Base-by-base conservation (phyloP, 2,113 vertebrate genomes). In the Scytalopus superciliaris region DNA sequence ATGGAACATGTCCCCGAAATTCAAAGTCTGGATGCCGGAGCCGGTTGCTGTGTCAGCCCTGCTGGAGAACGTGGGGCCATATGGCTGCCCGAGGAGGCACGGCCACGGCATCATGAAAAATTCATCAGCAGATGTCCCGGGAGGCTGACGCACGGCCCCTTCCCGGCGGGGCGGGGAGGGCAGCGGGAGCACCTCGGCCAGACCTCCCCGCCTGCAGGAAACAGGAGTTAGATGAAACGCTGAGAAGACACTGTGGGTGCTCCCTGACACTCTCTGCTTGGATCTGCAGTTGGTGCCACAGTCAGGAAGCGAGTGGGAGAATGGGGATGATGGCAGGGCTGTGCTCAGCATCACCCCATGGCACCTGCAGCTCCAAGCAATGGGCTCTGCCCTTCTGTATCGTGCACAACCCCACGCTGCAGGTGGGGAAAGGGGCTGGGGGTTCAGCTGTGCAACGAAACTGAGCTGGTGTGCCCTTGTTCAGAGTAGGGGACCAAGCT, bases 341-440 rank as follows among this genome's bases (percentile, higher is more conserved):
- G 47, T 6, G 78, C 44, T 63, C 79, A 69, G 73, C 50, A 1
- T 39, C 73, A 21, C 21, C 56, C 31, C 23, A 3, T 0, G 11
- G 60, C 24, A 30, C 14, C 44, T 3, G n/a, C 44, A 24, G 39
- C 63, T 31, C n/a, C 2, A 1, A 39, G 66, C 2, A 1, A 5
- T 2, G 12, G 62, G 78, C 50, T 64, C 53, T 56, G 57, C 53
- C 68, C 10, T 25, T 19, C 53, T 19, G 30, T 56, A 37, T n/a
- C 9, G 14, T 3, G 3, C 64, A 33, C 19, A 11, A 2, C 4
- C 30, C 37, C 30, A 4, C 0, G 0, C 44, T 10, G 15, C 0
- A 1, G 28, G 15, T 3, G 37, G 7, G 37, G 44, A n/a, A n/a
- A 68, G 53, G 50, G 53, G 30, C 18, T 55, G 0, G n/a, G 49